Evolutionary conservation across 1,140 invertebrate species (phyloP).

Genomic region (Phortica variegata): DNA sequence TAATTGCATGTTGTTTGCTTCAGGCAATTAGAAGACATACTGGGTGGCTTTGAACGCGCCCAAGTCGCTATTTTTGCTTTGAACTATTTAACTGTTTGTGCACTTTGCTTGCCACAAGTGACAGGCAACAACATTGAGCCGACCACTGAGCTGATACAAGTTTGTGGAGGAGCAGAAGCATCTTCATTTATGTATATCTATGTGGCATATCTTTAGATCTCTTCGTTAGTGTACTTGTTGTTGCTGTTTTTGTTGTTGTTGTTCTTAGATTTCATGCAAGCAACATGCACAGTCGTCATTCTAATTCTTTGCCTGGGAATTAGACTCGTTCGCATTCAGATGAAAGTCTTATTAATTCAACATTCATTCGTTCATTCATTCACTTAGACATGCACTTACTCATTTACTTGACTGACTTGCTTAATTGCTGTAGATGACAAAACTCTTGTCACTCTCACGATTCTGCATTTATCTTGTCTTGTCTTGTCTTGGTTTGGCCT

Average conservation of each 20-base stretch:
- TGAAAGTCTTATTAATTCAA: constrained; percentile 17
- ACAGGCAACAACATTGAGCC: no score
- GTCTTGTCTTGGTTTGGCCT: constrained; percentile 27
- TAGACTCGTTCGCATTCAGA: constrained; percentile 24
- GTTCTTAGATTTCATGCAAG: constrained; percentile 20
- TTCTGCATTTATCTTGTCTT: constrained; percentile 27
- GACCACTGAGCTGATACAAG: no score
- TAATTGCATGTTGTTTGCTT: constrained; percentile 37
- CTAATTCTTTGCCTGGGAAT: constrained; percentile 48
- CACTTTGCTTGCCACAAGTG: constrained; percentile 24
- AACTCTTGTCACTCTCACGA: constrained; percentile 33
- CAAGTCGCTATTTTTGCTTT: constrained; percentile 9
- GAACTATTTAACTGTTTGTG: constrained; percentile 38
- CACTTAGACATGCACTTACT: constrained; percentile 29
- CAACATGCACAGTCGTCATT: constrained; percentile 4
- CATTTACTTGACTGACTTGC: constrained; percentile 29
- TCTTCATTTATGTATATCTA: constrained; percentile 18
- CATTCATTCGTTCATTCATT: constrained; percentile 24
- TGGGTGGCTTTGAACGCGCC: constrained; percentile 17
- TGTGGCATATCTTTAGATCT: no score
- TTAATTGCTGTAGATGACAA: constrained; percentile 34
- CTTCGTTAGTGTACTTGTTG: no score
- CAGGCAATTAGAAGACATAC: constrained; percentile 4
- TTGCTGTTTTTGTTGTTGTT: no score
- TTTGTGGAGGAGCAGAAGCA: constrained; percentile 6